Conservation (phyloP, 2,797 vertebrate genomes). For the Notamacropus eugenii region DNA sequence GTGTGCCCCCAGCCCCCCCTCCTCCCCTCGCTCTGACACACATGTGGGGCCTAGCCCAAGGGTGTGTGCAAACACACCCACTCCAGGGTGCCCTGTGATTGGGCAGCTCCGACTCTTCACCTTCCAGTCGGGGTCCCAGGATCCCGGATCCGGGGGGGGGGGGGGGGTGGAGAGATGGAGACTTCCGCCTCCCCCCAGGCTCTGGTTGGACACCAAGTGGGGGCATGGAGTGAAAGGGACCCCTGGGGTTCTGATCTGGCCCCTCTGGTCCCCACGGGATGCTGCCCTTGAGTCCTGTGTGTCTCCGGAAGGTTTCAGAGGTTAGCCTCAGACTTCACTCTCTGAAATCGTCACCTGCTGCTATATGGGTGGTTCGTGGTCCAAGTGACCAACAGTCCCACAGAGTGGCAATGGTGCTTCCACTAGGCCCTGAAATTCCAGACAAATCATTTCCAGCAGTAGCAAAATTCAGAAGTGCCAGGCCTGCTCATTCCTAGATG, state of each 20-base stretch:
- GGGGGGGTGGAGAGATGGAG: neutral
- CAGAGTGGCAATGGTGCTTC: neutral
- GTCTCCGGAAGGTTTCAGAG: neutral
- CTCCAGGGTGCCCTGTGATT: constrained; percentile 28
- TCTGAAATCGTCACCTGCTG: neutral
- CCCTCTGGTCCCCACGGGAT: no score
- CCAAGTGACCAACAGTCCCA: neutral
- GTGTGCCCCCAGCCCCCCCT: constrained; percentile 64
- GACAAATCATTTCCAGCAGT: neutral
- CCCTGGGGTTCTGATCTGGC: neutral
- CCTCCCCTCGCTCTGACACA: constrained; percentile 69
- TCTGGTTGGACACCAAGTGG: neutral
- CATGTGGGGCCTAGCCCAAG: constrained; percentile 50
- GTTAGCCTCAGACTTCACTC: neutral
- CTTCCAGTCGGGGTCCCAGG: neutral
- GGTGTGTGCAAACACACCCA: constrained; percentile 83
- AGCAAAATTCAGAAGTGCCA: neutral
- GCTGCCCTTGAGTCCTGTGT: neutral
- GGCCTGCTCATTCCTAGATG: neutral
- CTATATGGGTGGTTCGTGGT: neutral
- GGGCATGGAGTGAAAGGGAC: neutral
- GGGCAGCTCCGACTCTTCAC: neutral
- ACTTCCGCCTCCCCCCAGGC: no score
- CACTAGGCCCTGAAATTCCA: neutral
- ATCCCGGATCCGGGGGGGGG: fast-evolving